Conservation (phyloP, 2,888 invertebrate genomes). For the Coremacera marginata region DNA sequence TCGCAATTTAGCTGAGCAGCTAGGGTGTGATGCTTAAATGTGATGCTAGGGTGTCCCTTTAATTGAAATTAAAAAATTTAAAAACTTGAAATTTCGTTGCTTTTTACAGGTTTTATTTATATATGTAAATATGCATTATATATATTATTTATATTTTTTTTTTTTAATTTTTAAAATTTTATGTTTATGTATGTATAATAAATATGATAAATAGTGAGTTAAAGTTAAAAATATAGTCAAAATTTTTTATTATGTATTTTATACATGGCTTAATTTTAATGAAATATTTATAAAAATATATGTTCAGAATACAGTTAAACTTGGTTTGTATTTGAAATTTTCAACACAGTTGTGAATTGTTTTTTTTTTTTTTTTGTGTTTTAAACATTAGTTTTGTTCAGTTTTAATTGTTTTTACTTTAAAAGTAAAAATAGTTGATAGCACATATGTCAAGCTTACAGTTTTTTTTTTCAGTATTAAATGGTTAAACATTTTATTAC, state of each 20-base stretch:
- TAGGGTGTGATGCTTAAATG: not conserved
- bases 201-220: not conserved
- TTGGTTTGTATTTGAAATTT: constrained; percentile 58
- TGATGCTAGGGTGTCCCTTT: not conserved
- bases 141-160: too few species aligned
- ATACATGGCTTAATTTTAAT: constrained; percentile 50
- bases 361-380: constrained; percentile 12
- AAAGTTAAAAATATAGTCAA: constrained; percentile 27
- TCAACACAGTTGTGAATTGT: constrained; percentile 57
- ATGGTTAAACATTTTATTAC: constrained; percentile 16
- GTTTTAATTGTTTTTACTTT: constrained; percentile 23
- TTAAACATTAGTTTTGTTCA: not conserved
- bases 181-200: constrained; percentile 2
- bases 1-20: too few species aligned
- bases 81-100: not conserved
- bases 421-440: constrained; percentile 23
- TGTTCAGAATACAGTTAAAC: constrained; percentile 40
- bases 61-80: not conserved
- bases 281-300: constrained; percentile 28
- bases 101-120: too few species aligned
- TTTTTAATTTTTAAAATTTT: not conserved
- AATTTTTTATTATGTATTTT: constrained; percentile 39
- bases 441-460: constrained; percentile 28
- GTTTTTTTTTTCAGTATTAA: constrained; percentile 36
- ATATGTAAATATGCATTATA: too few species aligned